Evolutionary conservation across 2,888 invertebrate species (phyloP).

Genomic region (Microctonus brassicae): DNA sequence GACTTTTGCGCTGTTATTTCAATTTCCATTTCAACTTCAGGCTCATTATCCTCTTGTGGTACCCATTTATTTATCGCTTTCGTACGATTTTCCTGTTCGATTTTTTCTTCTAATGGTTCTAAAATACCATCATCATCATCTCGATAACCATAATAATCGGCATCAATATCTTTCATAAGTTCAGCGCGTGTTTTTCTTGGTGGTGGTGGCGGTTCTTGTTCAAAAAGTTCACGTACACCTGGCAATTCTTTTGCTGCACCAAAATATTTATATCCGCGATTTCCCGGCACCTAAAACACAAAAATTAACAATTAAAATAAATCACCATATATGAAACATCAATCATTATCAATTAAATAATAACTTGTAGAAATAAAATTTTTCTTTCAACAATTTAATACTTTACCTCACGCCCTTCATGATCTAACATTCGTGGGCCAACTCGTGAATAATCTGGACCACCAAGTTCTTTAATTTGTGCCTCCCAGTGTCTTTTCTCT

Average conservation of each 20-base stretch:
- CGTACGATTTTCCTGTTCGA: slow-evolving; percentile 79
- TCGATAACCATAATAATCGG: slow-evolving; percentile 98
- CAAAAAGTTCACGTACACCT: slow-evolving; percentile 96
- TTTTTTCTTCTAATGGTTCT: slow-evolving; percentile 86
- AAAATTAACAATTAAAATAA: no score
- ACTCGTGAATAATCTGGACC: slow-evolving; percentile 94
- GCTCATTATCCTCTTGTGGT: slow-evolving; percentile 61
- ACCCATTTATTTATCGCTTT: slow-evolving; percentile 80
- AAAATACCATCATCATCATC: slow-evolving; percentile 99
- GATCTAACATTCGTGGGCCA: slow-evolving; percentile 93
- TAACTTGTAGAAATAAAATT: no score
- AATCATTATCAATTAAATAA: no score
- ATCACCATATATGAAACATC: not conserved
- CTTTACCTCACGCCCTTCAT: slow-evolving; percentile 86
- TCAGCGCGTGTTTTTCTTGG: slow-evolving; percentile 94
- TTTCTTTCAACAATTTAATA: not conserved
- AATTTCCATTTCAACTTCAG: slow-evolving; percentile 74
- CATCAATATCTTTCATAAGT: slow-evolving; percentile 97
- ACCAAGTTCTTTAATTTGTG: slow-evolving; percentile 93
- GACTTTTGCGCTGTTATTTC: slow-evolving; percentile 83
- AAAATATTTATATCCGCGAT: slow-evolving; percentile 98
- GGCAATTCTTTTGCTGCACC: slow-evolving; percentile 98
- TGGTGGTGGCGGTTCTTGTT: slow-evolving; percentile 92
- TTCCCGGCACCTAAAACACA: slow-evolving; percentile 90
- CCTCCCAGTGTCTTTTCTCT: slow-evolving; percentile 98